These are phyloP conservation scores for Lepidothrix coronata DNA, from an alignment of 2,113 vertebrate species.

Conservation along the genomic window DNA sequence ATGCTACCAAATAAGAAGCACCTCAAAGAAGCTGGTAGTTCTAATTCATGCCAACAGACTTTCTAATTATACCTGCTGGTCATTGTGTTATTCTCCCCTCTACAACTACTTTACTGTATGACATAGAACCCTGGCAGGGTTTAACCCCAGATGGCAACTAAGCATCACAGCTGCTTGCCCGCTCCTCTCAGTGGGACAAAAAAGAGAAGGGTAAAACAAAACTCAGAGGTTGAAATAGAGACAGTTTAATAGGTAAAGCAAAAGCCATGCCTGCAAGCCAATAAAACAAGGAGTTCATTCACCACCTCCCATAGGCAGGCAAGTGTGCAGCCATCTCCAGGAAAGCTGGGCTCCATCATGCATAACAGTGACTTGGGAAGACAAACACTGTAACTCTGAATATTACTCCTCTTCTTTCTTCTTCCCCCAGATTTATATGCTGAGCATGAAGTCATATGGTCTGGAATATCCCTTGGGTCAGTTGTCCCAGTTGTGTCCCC, in stretches of 20 bases:
- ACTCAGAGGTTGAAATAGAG: neutral
- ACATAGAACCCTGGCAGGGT: rapidly evolving
- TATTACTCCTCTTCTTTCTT: neutral
- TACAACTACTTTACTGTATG: neutral
- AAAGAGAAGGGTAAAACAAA: neutral
- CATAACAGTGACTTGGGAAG: rapidly evolving
- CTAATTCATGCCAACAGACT: neutral
- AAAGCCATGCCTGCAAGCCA: neutral
- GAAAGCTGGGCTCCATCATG: neutral
- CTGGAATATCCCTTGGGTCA: neutral
- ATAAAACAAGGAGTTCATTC: neutral
- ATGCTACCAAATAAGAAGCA: neutral
- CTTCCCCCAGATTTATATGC: neutral
- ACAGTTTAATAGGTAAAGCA: neutral
- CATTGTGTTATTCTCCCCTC: neutral
- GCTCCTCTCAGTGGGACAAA: rapidly evolving
- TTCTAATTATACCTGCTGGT: neutral
- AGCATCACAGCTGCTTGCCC: neutral
- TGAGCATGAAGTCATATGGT: neutral
- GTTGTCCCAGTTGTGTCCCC: neutral
- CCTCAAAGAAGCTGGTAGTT: neutral
- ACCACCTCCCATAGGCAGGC: too few species aligned
- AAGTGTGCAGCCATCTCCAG: neutral
- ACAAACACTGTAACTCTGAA: rapidly evolving
- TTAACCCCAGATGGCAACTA: neutral